A percentile compares a stretch with the other conserved stretches of the same genome.
Evolutionary conservation across 2,113 vertebrate species (phyloP).

Genomic region (Zosterops pallidus): DNA sequence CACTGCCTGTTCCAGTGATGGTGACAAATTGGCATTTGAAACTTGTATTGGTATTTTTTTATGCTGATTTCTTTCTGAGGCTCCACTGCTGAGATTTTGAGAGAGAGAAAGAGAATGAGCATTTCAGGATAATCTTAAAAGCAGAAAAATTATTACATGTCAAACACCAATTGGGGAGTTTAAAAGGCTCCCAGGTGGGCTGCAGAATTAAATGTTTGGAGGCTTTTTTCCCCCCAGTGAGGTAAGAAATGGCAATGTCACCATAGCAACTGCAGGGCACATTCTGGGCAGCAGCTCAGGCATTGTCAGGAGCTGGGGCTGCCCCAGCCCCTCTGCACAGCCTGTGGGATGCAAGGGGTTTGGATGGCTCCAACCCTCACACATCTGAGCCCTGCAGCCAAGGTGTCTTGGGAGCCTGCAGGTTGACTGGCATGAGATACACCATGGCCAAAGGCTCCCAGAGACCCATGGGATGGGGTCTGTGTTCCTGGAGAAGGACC

Average conservation of each 20-base stretch:
- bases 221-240: constrained; percentile 28
- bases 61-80: constrained; percentile 47
- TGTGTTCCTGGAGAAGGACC: not conserved
- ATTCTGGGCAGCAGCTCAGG: not conserved
- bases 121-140: constrained; percentile 76
- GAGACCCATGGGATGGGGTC: not conserved
- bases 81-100: constrained; percentile 39
- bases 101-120: constrained; percentile 50
- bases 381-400: not conserved
- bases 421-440: not conserved
- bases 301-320: not conserved
- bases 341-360: not conserved
- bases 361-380: not conserved
- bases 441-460: fast-evolving
- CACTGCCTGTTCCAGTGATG: not conserved
- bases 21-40: constrained; percentile 51
- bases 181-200: constrained; percentile 78
- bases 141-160: constrained; percentile 72
- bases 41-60: constrained; percentile 38
- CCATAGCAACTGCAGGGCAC: constrained; percentile 73
- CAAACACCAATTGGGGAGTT: constrained; percentile 71
- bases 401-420: not conserved
- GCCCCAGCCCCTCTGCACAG: not conserved
- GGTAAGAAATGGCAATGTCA: constrained; percentile 51
- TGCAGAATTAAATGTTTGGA: constrained; percentile 73